Percentiles rank a stretch among this genome's conserved stretches.
These are phyloP conservation scores for Lycaena phlaeas DNA, from an alignment of 2,888 invertebrate genomes.

Conservation along the genomic window DNA sequence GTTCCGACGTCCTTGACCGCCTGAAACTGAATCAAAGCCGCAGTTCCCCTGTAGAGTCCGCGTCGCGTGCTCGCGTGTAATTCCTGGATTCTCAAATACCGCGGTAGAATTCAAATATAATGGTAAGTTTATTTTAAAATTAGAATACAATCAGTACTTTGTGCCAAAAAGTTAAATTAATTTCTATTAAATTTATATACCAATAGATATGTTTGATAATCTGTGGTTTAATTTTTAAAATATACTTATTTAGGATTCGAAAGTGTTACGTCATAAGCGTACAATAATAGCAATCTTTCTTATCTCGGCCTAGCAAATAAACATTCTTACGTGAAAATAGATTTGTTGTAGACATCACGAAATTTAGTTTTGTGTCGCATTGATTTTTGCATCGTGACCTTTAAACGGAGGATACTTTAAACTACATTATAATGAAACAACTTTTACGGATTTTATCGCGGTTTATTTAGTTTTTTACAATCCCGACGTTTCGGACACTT, in stretches of 20 bases:
- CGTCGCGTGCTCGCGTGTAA: constrained; percentile 24
- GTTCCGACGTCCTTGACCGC: constrained; percentile 62
- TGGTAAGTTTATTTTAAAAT: constrained; percentile 40
- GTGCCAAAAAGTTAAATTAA: background rate
- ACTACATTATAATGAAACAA: too few relatives aligned
- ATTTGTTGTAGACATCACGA: background rate
- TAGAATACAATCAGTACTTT: background rate
- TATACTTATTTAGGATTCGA: background rate
- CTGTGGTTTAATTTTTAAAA: background rate
- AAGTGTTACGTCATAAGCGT: constrained; percentile 2
- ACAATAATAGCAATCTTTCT: background rate
- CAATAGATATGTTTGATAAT: background rate
- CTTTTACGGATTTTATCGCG: too few relatives aligned
- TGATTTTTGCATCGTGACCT: constrained; percentile 1
- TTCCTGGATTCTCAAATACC: constrained; percentile 19
- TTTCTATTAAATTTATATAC: background rate
- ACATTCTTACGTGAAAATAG: background rate
- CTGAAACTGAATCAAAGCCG: constrained; percentile 29
- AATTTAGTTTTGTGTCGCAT: too few relatives aligned
- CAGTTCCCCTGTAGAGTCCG: constrained; percentile 53
- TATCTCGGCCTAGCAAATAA: background rate
- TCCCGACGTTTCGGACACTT: too few relatives aligned
- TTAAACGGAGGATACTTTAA: background rate
- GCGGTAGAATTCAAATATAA: constrained; percentile 39
- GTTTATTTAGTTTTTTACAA: too few relatives aligned